These are phyloP conservation scores for Colletes latitarsis DNA, from an alignment of 1,140 invertebrate species.

Conservation along the genomic window DNA sequence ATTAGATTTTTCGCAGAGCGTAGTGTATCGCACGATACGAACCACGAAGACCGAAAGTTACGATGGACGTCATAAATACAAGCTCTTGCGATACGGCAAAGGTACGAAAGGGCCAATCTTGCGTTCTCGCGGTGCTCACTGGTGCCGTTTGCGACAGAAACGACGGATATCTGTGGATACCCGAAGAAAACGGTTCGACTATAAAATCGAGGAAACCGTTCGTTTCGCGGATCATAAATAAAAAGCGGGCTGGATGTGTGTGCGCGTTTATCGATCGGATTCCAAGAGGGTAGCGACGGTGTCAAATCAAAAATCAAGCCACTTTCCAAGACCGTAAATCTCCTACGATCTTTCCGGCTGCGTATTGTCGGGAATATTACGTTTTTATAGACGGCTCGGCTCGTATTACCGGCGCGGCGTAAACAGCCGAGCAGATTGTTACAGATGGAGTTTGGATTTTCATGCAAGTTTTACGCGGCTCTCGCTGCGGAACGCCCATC, in stretches of 20 bases:
- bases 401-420: slow-evolving; percentile 1
- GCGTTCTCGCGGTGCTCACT: too few species aligned
- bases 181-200: not conserved
- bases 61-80: not conserved
- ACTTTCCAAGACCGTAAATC: slow-evolving; percentile 47
- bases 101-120: not conserved
- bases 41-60: slow-evolving; percentile 11
- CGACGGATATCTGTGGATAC: not conserved
- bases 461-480: too few species aligned
- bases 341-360: slow-evolving; percentile 25
- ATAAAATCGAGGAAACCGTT: slow-evolving; percentile 40
- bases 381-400: slow-evolving; percentile 12
- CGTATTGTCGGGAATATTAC: slow-evolving; percentile 14
- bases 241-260: slow-evolving; percentile 4
- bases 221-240: slow-evolving; percentile 38
- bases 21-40: not conserved
- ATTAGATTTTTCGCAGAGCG: not conserved
- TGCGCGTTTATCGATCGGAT: too few species aligned
- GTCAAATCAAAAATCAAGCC: slow-evolving; percentile 50
- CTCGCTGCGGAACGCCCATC: not conserved
- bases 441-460: slow-evolving; percentile 6
- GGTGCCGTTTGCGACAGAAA: too few species aligned
- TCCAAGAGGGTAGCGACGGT: not conserved
- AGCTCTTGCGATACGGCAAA: not conserved
- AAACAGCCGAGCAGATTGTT: slow-evolving; percentile 23